Base-by-base conservation (phyloP, 2,113 vertebrate genomes). In the Camelus dromedarius region DNA sequence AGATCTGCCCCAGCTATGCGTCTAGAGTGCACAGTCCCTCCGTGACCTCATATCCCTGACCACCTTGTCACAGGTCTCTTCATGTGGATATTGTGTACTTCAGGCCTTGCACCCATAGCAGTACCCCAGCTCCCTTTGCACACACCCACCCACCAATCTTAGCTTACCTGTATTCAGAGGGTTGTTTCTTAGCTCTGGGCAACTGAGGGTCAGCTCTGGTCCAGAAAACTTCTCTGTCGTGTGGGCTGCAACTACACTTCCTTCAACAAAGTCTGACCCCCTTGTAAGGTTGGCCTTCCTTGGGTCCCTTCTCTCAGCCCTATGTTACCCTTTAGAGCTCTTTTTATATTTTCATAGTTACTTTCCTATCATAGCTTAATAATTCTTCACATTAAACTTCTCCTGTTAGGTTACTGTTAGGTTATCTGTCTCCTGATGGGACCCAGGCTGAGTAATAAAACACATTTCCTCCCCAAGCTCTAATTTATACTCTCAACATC, bases 371-470 rank as follows among this genome's bases (percentile, higher is more conserved):
- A 69, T 14, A 50, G 66, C 12, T 73, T 85, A 91, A 15, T 72
- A 87, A 90, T 83, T 73, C n/a, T 76, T 70, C 73, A 84, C 38
- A n/a, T n/a, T 83, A 28, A 95, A 42, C 22, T 56, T 84, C 28
- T 84, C 12, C 62, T 80, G 64, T 48, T 42, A 77, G 77, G 24
- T 83, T 85, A 67, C 8, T 42, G 9, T 79, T 42, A 42, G 38
- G 69, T 50, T n/a, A 81, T 94, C 46, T 72, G 18, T 81, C 42
- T 80, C 72, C 48, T 48, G 38, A 70, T 0, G 56, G 58, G 28
- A 93, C 8, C n/a, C 28, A 38, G 60, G 69, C 42, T 83, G 52
- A 35, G 3, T 42, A 35, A 77, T 19, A 66, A 85, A 80, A 86
- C 35, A 82, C 2, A 32, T n/a, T 62, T 26, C 9, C 22, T 14